Evolutionary conservation across 2,888 invertebrate genomes (phyloP), one percentile per base, ranked within the genome.

Genomic region (Gastrophysa polygoni): DNA sequence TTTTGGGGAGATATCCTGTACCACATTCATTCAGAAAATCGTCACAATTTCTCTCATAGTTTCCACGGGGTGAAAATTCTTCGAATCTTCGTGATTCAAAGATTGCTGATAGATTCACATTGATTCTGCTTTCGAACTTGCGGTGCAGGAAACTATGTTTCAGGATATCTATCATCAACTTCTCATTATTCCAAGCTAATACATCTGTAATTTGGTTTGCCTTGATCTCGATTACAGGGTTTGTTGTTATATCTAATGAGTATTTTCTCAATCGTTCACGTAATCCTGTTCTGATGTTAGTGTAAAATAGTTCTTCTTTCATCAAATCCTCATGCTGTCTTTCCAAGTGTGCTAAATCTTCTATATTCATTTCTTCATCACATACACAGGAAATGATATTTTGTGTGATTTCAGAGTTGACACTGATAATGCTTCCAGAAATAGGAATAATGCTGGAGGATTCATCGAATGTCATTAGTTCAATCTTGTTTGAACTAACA

Each of bases 141-240:
- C 85, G 81, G 63, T 86, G 83, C 21, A 78, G 76, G 68, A 82
- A 86, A 61, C 81, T 79, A 68, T 86, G 85, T 61, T 82, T 82
- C 80, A 86, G 81, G 73, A 86, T 83, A 29, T 83, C 77, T 0
- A 82, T 78, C 0, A 78, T 74, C 2, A 76, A 68, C 32, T 77
- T 69, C 56, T 82, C 84, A 64, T 87, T 86, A 68, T 86, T 87
- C 87, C 86, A 87, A 1, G 81, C 77, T 28, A 80, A 57, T 10
- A 82, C 38, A 1, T 38, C 11, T 38, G 4, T 38, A 14, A 14
- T 49, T 57, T 80, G 73, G 1, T 74, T 75, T 1, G 80, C 72
- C 10, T 64, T 24, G 11, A 79, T 64, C 63, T 73, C 70, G 4
- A 68, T 70, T 32, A 59, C 55, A 16, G 61, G 18, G 8, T 59